Base-by-base conservation (phyloP, 2,797 vertebrate species). In the Garrulus glandarius region DNA sequence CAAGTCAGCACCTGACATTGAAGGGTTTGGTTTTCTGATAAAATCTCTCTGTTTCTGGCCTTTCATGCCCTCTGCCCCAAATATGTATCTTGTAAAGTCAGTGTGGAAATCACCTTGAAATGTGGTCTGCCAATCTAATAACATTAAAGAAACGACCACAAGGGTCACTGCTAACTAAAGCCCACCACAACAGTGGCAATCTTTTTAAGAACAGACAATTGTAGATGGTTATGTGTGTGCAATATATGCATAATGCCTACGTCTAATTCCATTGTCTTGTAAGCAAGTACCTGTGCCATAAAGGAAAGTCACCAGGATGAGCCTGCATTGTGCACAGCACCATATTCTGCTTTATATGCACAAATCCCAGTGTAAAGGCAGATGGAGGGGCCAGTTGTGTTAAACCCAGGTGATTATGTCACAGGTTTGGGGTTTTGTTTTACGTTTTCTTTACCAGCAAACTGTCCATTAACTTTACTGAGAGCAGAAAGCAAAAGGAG, bases 391-490 rank as follows among this genome's bases (percentile, higher is more conserved):
- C 96, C 97, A 97, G 84, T 94, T 95, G 96, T 94, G 91, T 79
- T 41, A 70, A 84, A 53, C 23, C 87, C 93, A 97, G 97, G 97
- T 96, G 97, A 97, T 97, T 97, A 97, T 84, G 80, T 95, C 92
- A 95, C 94, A 97, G 93, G 92, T 94, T 97, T 77, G 44, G 43
- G 47, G 91, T 41, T 87, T 91, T 95, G 71, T 96, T 92, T 93
- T 41, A 63, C 4, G 0, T 63, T 95, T 86, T 94, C 86, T 96
- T 96, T 93, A 95, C 85, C 80, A 92, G 94, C 89, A 97, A 97
- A 97, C 94, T 93, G 89, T 96, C 97, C 96, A 96, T 98, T 97
- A 96, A 97, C 97, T 98, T 98, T 95, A 76, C 86, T 68, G 85
- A 94, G 87, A 95, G 61, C 91, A 95, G 95, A 96, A 97, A 97